Percentiles rank a stretch among this genome's conserved stretches.
These are phyloP conservation scores for Diplodus sargus DNA, from an alignment of 2,797 vertebrate species.

Conservation along the genomic window DNA sequence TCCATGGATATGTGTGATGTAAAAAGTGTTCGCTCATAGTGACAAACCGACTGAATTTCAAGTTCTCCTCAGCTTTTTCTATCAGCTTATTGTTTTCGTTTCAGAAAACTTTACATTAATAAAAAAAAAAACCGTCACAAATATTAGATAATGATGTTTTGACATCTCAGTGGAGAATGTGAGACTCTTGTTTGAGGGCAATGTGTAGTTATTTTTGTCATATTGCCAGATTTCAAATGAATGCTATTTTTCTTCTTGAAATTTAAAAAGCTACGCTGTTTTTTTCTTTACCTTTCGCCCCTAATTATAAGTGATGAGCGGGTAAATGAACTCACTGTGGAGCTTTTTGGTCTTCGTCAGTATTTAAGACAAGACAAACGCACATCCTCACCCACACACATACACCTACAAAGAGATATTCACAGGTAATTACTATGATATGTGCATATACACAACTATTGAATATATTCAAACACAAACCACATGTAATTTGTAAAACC, in stretches of 20 bases:
- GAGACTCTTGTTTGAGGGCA: too few species aligned
- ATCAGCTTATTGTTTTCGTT: background rate
- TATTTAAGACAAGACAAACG: slow-evolving; percentile 7
- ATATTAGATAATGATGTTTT: too few species aligned
- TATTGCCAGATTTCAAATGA: background rate
- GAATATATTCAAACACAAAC: background rate
- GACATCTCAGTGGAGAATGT: too few species aligned
- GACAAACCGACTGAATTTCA: background rate
- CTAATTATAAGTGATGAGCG: background rate
- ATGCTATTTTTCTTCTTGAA: background rate
- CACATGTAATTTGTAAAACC: slow-evolving; percentile 18
- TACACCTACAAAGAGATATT: background rate
- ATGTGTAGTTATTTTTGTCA: background rate
- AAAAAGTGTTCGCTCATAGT: background rate
- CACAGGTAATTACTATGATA: background rate
- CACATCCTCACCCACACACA: background rate
- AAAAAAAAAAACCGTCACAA: too few species aligned
- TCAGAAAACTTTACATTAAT: too few species aligned
- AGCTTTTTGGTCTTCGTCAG: background rate
- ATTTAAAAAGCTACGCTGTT: background rate
- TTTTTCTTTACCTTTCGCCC: too few species aligned
- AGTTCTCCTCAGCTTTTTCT: background rate
- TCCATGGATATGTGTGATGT: background rate
- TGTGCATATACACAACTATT: background rate
- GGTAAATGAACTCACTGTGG: background rate